Evolutionary conservation across 2,888 invertebrate species (phyloP).

Genomic region (Cantharis lateralis): DNA sequence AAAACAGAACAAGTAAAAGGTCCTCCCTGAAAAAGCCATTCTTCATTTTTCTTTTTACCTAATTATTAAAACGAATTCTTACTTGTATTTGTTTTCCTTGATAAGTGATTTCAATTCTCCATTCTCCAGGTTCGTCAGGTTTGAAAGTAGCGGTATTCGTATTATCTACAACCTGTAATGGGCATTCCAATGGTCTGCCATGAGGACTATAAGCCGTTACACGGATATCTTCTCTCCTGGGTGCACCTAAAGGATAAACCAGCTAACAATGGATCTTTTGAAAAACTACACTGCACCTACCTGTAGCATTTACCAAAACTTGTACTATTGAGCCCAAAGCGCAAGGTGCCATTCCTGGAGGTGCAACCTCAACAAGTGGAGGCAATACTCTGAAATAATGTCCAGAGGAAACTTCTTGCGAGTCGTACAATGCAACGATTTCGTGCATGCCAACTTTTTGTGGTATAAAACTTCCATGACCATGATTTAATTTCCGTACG

Average conservation of each 20-base stretch:
- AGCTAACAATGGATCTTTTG: neutral
- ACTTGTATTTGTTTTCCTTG: slow-evolving; percentile 91
- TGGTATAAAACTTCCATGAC: slow-evolving; percentile 84
- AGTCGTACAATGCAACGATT: slow-evolving; percentile 63
- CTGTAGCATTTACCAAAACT: slow-evolving; percentile 86
- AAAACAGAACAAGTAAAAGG: slow-evolving; percentile 96
- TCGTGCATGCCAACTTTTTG: slow-evolving; percentile 94
- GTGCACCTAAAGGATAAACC: slow-evolving; percentile 63
- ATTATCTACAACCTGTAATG: slow-evolving; percentile 84
- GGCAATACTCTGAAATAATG: slow-evolving; percentile 88
- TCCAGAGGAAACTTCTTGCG: slow-evolving; percentile 60
- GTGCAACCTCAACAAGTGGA: slow-evolving; percentile 82
- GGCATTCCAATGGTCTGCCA: slow-evolving; percentile 79
- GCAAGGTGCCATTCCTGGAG: slow-evolving; percentile 94
- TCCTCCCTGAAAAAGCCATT: slow-evolving; percentile 69
- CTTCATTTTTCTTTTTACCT: neutral
- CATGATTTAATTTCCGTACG: slow-evolving; percentile 61
- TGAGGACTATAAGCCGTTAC: slow-evolving; percentile 93
- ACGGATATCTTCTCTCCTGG: slow-evolving; percentile 80
- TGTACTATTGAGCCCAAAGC: slow-evolving; percentile 94
- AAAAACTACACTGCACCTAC: slow-evolving; percentile 54
- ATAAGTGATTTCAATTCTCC: slow-evolving; percentile 95
- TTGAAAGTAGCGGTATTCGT: slow-evolving; percentile 96
- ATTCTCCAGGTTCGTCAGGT: slow-evolving; percentile 95
- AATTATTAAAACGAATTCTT: slow-evolving; percentile 12